Conservation (phyloP, 2,888 invertebrate species). For the Leptinotarsa rubiginosa region DNA sequence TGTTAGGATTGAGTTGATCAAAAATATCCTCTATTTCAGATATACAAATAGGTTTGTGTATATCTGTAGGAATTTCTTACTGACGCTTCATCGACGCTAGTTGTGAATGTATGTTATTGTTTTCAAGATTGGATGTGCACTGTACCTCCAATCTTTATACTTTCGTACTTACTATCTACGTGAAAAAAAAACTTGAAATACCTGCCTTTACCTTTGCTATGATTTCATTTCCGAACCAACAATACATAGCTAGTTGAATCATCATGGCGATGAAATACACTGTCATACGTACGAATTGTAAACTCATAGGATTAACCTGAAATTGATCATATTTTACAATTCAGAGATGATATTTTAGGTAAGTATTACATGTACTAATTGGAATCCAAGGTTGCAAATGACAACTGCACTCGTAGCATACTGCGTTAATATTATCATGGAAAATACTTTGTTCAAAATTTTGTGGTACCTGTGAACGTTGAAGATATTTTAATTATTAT, state of each 20-base stretch:
- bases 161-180: no score
- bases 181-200: no score
- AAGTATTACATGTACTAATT: constrained; percentile 46
- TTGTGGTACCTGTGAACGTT: not conserved
- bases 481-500: not conserved
- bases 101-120: no score
- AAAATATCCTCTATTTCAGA: no score
- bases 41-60: no score
- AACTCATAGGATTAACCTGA: constrained; percentile 37
- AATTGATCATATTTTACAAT: constrained; percentile 15
- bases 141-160: no score
- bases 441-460: constrained; percentile 50
- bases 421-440: constrained; percentile 49
- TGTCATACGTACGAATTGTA: constrained; percentile 47
- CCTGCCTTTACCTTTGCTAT: constrained; percentile 46
- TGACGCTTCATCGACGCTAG: no score
- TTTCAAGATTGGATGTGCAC: no score
- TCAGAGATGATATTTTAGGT: not conserved
- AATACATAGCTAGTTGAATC: constrained; percentile 53
- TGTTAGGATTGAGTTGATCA: no score
- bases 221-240: constrained; percentile 56
- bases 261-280: constrained; percentile 53
- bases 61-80: no score
- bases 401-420: constrained; percentile 52
- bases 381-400: constrained; percentile 56